These are phyloP conservation scores for Halcyon senegalensis DNA, from an alignment of 2,113 vertebrate genomes.

Conservation along the genomic window DNA sequence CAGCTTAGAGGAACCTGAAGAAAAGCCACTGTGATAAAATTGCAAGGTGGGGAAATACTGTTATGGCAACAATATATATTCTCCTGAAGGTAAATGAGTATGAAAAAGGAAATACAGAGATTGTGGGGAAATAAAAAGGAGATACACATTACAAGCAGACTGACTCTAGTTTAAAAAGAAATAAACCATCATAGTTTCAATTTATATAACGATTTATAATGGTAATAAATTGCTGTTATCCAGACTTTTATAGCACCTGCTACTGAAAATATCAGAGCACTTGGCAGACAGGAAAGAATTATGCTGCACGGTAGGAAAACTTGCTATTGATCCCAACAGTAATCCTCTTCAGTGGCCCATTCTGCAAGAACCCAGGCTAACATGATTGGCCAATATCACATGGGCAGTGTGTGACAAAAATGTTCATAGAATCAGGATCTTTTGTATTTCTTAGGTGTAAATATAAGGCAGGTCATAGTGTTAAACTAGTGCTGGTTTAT, in stretches of 20 bases:
- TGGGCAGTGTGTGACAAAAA: background rate
- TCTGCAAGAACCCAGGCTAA: background rate
- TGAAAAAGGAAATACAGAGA: background rate
- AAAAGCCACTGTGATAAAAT: constrained; percentile 11
- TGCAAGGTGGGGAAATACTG: constrained; percentile 7
- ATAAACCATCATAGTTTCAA: background rate
- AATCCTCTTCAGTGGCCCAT: background rate
- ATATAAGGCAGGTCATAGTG: background rate
- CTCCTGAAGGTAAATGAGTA: background rate
- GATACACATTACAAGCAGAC: background rate
- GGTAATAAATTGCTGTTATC: background rate
- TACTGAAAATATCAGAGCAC: background rate
- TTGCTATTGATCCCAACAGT: background rate
- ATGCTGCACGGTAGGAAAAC: background rate
- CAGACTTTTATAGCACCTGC: background rate
- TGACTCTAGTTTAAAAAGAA: background rate
- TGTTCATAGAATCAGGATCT: background rate
- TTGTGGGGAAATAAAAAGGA: constrained; percentile 2
- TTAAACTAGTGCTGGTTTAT: background rate
- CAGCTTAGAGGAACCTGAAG: constrained; percentile 8
- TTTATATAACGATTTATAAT: background rate
- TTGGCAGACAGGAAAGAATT: background rate
- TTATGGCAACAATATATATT: constrained; percentile 53
- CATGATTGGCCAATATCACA: background rate
- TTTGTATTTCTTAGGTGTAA: background rate